Base-by-base conservation (phyloP, 2,888 invertebrate species). In the Calameuta filiformis region DNA sequence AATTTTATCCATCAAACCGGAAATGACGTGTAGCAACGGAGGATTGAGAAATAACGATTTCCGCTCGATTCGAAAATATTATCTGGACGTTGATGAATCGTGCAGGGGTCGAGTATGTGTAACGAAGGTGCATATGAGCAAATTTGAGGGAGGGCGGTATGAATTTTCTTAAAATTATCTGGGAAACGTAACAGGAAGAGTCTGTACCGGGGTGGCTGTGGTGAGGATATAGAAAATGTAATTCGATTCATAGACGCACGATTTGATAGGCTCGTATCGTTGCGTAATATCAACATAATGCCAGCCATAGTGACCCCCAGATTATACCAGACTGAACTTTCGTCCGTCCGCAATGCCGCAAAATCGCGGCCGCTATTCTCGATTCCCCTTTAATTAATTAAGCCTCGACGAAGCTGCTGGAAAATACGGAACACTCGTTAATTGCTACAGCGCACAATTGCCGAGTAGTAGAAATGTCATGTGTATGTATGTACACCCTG, bases 371-470 rank as follows among this genome's bases (percentile, higher is more conserved):
- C 2, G 6, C 40, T 23, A 23, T 23, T 23, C 9, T 6, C 40
- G 40, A 23, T 23, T 56, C 2, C 71, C 74, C 76, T 81, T 73
- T 75, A 83, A 85, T 85, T 83, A 84, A 85, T 85, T 82, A 81
- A 81, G 80, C 80, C 76, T 77, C 76, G 76, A 82, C 82, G 83
- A 83, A 85, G 84, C 80, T 76, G 82, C 79, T 80, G 73, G 71
- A 75, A 74, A 80, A 79, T 75, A 77, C 78, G 83, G 82, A 85
- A 83, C 81, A 82, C 76, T 76, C 80, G 80, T 80, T 85, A 83
- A 85, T 83, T 83, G 82, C 79, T 76, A 80, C 77, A 79, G 77
- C 80, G 81, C 79, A 79, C 80, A 83, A 83, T 81, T 80, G 81
- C 56, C 23, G 73, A 79, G 77, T 80, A 77, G 77, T 56, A 56